Evolutionary conservation across 2,888 invertebrate species (phyloP), one percentile per base, ranked within the genome.

Genomic region (Ditylenchus weischeri): DNA sequence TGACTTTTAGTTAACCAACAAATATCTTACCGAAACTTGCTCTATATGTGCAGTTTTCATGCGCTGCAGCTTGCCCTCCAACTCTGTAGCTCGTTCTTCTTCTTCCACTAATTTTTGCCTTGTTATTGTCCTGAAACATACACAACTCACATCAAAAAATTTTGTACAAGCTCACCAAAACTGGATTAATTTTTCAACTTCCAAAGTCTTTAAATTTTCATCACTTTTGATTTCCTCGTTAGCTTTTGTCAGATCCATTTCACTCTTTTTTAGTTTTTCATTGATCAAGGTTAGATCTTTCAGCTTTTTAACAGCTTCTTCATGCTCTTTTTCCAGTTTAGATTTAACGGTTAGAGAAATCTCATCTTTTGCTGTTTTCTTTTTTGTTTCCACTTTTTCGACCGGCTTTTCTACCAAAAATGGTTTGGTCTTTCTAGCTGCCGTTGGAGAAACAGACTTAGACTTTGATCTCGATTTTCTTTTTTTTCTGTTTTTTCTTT

Each of bases 41-140:
- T 69, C 70, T 19, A 76, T 74, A 47, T 78, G 78, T 21, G 72
- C 66, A 3, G 75, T 73, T 62, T 75, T 72, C 75, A 78, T 69
- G 35, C 67, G 57, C 29, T 75, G 73, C 69, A 76, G 69, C 11
- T 63, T 69, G 29, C 63, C 72, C 64, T 78, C 78, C 13, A 77
- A 64, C 15, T 72, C 67, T 21, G 71, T 61, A 1, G 68, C 63
- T 47, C 59, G 65, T 47, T 73, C 66, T 57, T 69, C 68, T 57
- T 76, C 72, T n/a, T 69, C 66, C 4, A 71, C 71, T 50, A 77
- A 60, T 51, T 74, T n/a, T 23, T 71, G 69, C 38, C 73, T 71
- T 10, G 74, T 70, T 8, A 77, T 71, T 59, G 64, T 65, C 71
- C 71, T 74, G 21, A 65, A 71, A 29, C 70, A 73, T n/a, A n/a